A percentile compares a stretch with the other conserved stretches of the same genome.
These are phyloP conservation scores for Gallinago undulata DNA, from an alignment of 2,113 vertebrate genomes.

Conservation along the genomic window DNA sequence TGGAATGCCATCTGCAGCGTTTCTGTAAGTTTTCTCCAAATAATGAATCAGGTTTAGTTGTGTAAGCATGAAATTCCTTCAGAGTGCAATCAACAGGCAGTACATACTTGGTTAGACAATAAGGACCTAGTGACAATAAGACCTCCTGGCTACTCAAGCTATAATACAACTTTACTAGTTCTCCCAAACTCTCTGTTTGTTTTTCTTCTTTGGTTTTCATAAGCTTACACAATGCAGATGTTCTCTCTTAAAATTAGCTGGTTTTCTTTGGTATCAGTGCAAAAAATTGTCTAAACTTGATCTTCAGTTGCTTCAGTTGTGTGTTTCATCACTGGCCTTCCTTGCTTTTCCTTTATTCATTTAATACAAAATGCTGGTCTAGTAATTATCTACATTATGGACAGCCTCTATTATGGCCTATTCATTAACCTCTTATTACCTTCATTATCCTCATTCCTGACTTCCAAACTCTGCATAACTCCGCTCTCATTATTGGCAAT, in stretches of 20 bases:
- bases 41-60: neutral
- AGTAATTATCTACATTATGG: constrained; percentile 1
- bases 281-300: neutral
- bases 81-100: neutral
- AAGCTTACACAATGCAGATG: neutral
- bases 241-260: neutral
- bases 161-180: neutral
- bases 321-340: neutral
- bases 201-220: neutral
- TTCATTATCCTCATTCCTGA: neutral
- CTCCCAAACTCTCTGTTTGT: neutral
- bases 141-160: neutral
- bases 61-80: neutral
- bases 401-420: constrained; percentile 1
- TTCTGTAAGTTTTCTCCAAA: neutral
- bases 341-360: neutral
- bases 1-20: neutral
- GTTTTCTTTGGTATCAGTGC: neutral
- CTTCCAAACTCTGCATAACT: constrained; percentile 31
- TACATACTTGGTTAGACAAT: neutral
- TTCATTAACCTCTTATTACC: constrained; percentile 38
- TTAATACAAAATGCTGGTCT: neutral
- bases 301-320: neutral
- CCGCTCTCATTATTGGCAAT: neutral
- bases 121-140: neutral